These are phyloP conservation scores for Myopa tessellatipennis DNA, from an alignment of 2,888 invertebrate species.

Conservation along the genomic window DNA sequence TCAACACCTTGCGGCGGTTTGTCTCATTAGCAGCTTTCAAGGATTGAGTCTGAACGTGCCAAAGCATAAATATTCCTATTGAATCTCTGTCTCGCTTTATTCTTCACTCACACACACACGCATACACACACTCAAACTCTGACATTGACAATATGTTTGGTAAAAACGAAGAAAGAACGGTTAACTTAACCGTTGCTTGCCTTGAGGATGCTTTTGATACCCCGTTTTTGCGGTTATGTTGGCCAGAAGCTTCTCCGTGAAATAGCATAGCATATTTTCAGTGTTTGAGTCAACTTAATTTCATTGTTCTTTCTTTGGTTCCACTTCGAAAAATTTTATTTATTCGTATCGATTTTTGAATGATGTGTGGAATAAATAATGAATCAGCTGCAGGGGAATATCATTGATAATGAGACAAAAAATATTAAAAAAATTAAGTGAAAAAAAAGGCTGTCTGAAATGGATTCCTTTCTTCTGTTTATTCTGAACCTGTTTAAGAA, in stretches of 20 bases:
- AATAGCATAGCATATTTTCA: conserved; percentile 27
- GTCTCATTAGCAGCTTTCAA: conserved; percentile 58
- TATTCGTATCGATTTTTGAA: conserved; percentile 16
- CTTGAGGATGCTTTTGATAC: not conserved
- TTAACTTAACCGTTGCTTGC: conserved; percentile 8
- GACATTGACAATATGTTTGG: conserved; percentile 27
- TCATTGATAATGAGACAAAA: not conserved
- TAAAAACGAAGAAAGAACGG: not conserved
- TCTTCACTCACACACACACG: not conserved
- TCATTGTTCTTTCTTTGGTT: conserved; percentile 16
- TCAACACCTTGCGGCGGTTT: conserved; percentile 61
- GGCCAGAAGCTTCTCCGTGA: not conserved
- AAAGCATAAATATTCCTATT: conserved; percentile 28
- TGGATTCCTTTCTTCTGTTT: no score
- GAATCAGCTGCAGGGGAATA: conserved; percentile 19
- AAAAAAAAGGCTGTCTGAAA: not conserved
- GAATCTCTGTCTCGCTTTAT: not conserved
- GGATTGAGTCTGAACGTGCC: conserved; percentile 33
- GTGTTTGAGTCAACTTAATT: conserved; percentile 10
- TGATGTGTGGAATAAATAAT: conserved; percentile 27
- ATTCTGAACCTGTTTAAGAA: no score
- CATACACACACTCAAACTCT: conserved; percentile 15
- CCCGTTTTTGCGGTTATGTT: not conserved
- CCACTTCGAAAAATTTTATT: not conserved
- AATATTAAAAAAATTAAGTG: not conserved